Evolutionary conservation across 2,113 vertebrate species (phyloP).

Genomic region (Chamaetylas fuelleborni): DNA sequence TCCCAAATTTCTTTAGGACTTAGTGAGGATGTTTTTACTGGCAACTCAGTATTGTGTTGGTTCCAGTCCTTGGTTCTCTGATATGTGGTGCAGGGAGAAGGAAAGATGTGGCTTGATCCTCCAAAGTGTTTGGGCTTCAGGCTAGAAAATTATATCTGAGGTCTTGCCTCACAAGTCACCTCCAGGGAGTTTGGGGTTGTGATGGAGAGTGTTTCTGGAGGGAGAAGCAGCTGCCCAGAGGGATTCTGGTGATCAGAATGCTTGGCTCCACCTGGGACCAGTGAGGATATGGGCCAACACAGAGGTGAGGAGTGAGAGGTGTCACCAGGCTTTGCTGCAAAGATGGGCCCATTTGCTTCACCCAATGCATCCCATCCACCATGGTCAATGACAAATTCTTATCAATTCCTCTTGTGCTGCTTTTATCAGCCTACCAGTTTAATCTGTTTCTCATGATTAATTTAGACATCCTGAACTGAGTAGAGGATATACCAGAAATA

Average conservation of each 20-base stretch:
- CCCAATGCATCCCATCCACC: not conserved
- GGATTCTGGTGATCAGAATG: accelerated
- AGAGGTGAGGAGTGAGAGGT: not conserved
- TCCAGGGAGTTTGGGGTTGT: accelerated
- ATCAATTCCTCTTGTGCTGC: not conserved
- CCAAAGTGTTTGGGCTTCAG: not conserved
- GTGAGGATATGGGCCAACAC: not conserved
- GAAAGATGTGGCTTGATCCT: not conserved
- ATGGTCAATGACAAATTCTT: not conserved
- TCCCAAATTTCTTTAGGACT: not conserved
- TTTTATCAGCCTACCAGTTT: not conserved
- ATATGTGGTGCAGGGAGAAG: not conserved
- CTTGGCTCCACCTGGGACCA: not conserved
- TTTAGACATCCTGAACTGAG: not conserved
- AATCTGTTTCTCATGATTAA: not conserved
- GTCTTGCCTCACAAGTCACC: not conserved
- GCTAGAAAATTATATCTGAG: not conserved
- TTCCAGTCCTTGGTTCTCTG: not conserved
- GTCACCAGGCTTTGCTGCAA: not conserved
- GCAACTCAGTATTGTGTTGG: not conserved
- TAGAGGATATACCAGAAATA: not conserved
- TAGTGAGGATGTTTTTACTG: not conserved
- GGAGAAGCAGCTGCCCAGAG: not conserved
- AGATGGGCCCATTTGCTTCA: not conserved
- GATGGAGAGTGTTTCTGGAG: not conserved